phyloP scores from a whole-genome alignment of 2,888 invertebrate species.

The Podabrus alpinus region DNA sequence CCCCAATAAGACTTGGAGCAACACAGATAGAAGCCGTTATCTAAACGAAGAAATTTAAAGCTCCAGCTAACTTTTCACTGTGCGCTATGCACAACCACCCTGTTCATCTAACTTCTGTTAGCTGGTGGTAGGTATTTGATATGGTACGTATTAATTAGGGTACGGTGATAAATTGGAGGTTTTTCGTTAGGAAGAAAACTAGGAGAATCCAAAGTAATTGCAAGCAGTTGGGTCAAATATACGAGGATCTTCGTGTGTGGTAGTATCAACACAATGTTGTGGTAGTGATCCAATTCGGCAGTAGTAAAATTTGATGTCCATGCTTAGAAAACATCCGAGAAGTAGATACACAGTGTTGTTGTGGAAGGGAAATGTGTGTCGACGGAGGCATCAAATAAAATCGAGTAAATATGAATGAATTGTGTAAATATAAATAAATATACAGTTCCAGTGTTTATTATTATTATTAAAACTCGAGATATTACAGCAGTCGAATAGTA shows the following conservation, averaged over 20 bases:
- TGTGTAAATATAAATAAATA: neutral
- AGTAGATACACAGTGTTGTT: neutral
- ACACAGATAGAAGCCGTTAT: slow-evolving; percentile 27
- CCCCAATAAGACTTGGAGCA: slow-evolving; percentile 21
- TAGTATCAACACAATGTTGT: neutral
- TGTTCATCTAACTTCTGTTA: neutral
- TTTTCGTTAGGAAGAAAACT: neutral
- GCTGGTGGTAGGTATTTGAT: neutral
- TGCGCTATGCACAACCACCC: neutral
- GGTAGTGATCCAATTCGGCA: neutral
- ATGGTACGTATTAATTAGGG: neutral
- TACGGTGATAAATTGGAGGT: neutral
- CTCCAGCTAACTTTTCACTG: neutral
- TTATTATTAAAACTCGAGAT: neutral
- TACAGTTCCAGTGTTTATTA: slow-evolving; percentile 1
- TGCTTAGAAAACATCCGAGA: neutral
- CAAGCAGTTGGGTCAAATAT: neutral
- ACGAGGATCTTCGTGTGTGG: neutral
- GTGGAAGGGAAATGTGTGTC: neutral
- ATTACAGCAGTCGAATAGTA: slow-evolving; percentile 1
- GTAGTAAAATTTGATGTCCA: neutral
- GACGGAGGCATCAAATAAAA: neutral
- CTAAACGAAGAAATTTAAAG: slow-evolving; percentile 5
- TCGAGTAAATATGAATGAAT: slow-evolving; percentile 1
- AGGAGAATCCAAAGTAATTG: neutral